Base-by-base conservation (phyloP, 2,888 invertebrate genomes). In the Adineta ricciae region DNA sequence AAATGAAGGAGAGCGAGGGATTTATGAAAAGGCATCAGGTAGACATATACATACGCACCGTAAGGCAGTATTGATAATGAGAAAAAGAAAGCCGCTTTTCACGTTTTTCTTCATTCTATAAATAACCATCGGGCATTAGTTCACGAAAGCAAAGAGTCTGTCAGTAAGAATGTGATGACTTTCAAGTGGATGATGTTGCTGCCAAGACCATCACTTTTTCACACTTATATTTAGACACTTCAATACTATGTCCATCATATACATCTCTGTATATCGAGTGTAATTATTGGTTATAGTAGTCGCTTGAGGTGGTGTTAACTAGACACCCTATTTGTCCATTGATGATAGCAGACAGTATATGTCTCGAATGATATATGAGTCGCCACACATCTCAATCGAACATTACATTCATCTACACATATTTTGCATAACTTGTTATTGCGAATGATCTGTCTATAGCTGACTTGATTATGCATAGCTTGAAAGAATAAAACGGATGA, bases 271-370 rank as follows among this genome's bases (percentile, higher is more conserved):
- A 50, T 50, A 50, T 24, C 16, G 32, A 32, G 64, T 64, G 64
- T 64, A 64, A 64, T 64, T 64, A 64, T 64, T 64, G 64, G 64
- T 64, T 64, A 64, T 64, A 64, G 64, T 64, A 64, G 19, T 64
- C 24, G 64, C 64, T 36, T 32, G 64, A 64, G 64, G 64, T 64
- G 64, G 32, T 64, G 64, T 64, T 64, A 64, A 64, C 64, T 64
- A 64, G 64, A 64, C 64, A 64, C 64, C 64, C 32, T 64, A 64
- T 64, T 64, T 64, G 64, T 64, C 19, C 32, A 64, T 64, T 36
- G 64, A 64, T 64, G 16, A 27, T 64, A 64, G 64, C 32, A 64
- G 64, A 64, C 64, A 64, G 19, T 64, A 32, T 64, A 32, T 9
- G 32, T 64, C 64, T 64, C 32, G 32, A 64, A 64, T 64, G 64